Conservation (phyloP, 2,888 invertebrate species). For the Tyria jacobaeae region DNA sequence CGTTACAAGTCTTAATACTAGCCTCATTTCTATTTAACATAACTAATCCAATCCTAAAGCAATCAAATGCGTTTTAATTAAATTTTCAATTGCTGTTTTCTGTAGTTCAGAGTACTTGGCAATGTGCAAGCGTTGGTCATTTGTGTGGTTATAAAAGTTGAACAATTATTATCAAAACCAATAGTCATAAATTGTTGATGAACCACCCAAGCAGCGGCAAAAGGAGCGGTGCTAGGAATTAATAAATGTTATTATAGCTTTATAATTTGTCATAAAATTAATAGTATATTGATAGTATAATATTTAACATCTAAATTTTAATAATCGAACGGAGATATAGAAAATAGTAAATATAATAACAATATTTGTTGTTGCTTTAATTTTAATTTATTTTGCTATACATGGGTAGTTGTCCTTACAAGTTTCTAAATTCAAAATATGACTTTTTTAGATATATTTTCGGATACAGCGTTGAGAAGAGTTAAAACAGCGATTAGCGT, state of each 20-base stretch:
- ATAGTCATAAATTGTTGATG: slow-evolving; percentile 73
- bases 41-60: slow-evolving; percentile 35
- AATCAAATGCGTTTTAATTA: slow-evolving; percentile 48
- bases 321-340: neutral
- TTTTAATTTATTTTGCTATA: no score
- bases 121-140: slow-evolving; percentile 49
- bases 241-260: slow-evolving; percentile 38
- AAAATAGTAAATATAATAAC: neutral
- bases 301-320: neutral
- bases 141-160: slow-evolving; percentile 53
- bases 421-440: no score
- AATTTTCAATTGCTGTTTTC: slow-evolving; percentile 56
- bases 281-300: neutral
- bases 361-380: no score
- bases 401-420: no score
- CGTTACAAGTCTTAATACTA: neutral
- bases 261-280: slow-evolving; percentile 2
- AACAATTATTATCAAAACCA: slow-evolving; percentile 64
- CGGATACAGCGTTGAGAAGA: no score
- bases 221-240: slow-evolving; percentile 47
- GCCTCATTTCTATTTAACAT: slow-evolving; percentile 12
- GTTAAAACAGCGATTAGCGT: no score
- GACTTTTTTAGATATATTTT: no score
- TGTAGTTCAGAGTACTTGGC: slow-evolving; percentile 41
- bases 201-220: slow-evolving; percentile 67